Evolutionary conservation across 2,888 invertebrate species (phyloP), one percentile per base, ranked within the genome.

Genomic region (Theretra japonica): DNA sequence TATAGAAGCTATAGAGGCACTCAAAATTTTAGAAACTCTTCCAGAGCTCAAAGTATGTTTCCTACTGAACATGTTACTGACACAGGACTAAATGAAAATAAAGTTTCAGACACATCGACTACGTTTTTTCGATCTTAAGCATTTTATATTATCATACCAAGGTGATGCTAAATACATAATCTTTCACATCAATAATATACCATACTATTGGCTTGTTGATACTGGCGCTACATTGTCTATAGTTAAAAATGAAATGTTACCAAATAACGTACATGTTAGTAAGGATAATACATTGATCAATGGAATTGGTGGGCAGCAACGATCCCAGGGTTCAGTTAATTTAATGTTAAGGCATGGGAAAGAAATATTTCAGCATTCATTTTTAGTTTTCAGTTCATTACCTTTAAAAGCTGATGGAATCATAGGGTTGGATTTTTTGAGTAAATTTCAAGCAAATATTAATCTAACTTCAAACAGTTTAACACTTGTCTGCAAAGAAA

Each of bases 361-460:
- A 6, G 57, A 17, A 57, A 57, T 17, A 21, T 57, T 57, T 21
- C 15, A 21, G 57, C 57, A 57, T 57, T 17, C 4, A 8, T 57
- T 57, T 57, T 21, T n/a, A 21, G 17, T 57, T 17, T 57, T 57
- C 17, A 17, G 17, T 57, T 57, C 57, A 6, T 57, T 57, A 57
- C 57, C 57, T 17, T 57, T 57, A 7, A 57, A 57, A 21, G 57
- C 57, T 17, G 65, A 65, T 19, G 25, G 60, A 69, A 68, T 68
- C 72, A 73, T 23, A n/a, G 28, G 17, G 19, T 23, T 23, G 41
- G 48, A 41, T 30, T 72, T 76, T 69, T 71, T 28, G 25, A 59
- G 23, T 33, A 65, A 65, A 33, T 65, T 33, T 65, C 30, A 65
- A 65, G 65, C 65, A 33, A 33, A 21, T 30, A 33, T 65, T 33